Evolutionary conservation across 2,888 invertebrate genomes (phyloP), one percentile per base, ranked within the genome.

Genomic region (Timema podura): DNA sequence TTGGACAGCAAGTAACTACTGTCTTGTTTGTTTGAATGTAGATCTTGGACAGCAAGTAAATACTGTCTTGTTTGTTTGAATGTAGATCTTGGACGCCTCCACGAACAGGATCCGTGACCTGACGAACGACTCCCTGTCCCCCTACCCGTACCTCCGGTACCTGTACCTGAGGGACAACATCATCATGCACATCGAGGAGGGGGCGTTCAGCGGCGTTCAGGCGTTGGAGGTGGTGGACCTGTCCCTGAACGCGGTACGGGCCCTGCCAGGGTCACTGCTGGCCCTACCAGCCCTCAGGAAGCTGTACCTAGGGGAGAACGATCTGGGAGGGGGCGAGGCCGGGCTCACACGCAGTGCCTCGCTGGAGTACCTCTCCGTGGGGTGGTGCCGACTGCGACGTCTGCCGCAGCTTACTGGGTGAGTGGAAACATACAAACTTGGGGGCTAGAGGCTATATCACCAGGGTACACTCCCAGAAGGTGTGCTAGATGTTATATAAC

Each of bases 231-330:
- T 84, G 0, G 77, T 88, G 68, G 87, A 88, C 75, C 81, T 88
- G 8, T 83, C 86, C 2, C 82, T 81, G 70, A 88, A 88, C 76
- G 84, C 84, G 0, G 81, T 86, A 65, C 76, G 89, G 16, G 45
- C 10, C 9, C 66, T 72, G 48, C 72, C 72, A 3, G 0, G 13
- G 8, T 65, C 54, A 6, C 48, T 70, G 1, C 51, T 70, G 65
- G 84, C 85, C 70, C 76, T 90, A 73, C 86, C 88, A 0, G 82
- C 84, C 0, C 77, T 91, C 71, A 82, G 88, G 68, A 89, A 87
- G 77, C 79, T 91, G 45, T 88, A 88, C 76, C 81, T 89, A 2
- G 83, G 80, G 47, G 81, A 84, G 8, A 88, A 88, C 77, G 81
- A 81, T 0, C 77, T 87, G 64, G 76, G 80, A 9, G 76, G 80